These are phyloP conservation scores for Percina caprodes DNA, from an alignment of 2,113 vertebrate species.

Conservation along the genomic window DNA sequence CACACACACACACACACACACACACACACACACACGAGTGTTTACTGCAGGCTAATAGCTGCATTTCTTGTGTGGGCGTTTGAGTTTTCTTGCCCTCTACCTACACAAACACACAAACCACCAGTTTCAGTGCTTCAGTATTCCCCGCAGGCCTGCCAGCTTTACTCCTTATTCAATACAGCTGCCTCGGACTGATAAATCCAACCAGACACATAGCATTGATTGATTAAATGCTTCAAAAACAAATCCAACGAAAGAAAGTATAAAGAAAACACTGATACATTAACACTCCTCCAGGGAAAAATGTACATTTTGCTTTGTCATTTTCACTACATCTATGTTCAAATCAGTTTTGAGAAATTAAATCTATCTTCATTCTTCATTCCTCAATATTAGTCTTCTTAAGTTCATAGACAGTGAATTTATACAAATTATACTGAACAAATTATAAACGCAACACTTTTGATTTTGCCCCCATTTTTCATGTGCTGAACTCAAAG, in stretches of 20 bases:
- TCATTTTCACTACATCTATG: slow-evolving; percentile 36
- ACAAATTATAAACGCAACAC: no score
- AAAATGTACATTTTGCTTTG: background rate
- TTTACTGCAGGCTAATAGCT: slow-evolving; percentile 28
- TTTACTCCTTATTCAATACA: slow-evolving; percentile 56
- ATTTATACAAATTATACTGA: no score
- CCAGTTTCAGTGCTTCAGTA: slow-evolving; percentile 26
- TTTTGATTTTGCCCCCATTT: no score
- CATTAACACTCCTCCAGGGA: background rate
- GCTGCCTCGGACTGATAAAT: slow-evolving; percentile 48
- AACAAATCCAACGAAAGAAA: slow-evolving; percentile 16
- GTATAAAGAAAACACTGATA: background rate
- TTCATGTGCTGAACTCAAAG: no score
- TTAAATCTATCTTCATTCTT: slow-evolving; percentile 27
- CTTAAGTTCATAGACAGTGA: background rate
- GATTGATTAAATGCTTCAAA: slow-evolving; percentile 71
- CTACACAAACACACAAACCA: slow-evolving; percentile 38
- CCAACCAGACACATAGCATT: slow-evolving; percentile 32
- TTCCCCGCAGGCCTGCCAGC: slow-evolving; percentile 54
- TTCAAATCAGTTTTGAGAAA: slow-evolving; percentile 13
- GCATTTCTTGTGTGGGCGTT: slow-evolving; percentile 45
- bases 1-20: slow-evolving; percentile 6
- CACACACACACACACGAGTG: background rate
- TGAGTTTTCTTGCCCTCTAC: slow-evolving; percentile 38
- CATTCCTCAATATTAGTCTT: background rate